Base-by-base conservation (phyloP, 2,888 invertebrate species). In the Conus canariensis region DNA sequence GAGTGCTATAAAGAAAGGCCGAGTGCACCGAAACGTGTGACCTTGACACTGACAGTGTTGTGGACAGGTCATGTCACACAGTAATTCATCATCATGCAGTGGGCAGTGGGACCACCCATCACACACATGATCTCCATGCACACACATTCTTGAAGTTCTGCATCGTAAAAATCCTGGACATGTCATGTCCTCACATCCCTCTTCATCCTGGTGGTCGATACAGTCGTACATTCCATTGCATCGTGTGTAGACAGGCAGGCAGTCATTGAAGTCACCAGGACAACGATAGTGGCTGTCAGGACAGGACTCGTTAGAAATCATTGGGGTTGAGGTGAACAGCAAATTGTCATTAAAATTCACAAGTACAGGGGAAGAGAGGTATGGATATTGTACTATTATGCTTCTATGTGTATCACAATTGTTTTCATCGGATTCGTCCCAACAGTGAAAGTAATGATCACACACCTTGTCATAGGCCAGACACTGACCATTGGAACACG, bases 181-280 rank as follows among this genome's bases (percentile, higher is more conserved):
- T 58, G 16, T 82, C 58, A 82, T 56, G 5, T 82, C 82, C 82
- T 58, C 22, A 22, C 82, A 82, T 7, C 58, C 82, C 19, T 56
- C 82, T 82, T 82, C 82, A 82, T 82, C 82, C 58, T 82, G 56
- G 82, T 82, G 82, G 58, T 58, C 82, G 56, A 82, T 56, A 16
- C 82, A 82, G 82, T 82, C 82, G 19, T 82, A 82, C 56, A 82
- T 82, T 7, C 58, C 56, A 22, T 82, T 82, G 22, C 82, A 82
- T 56, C 82, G 82, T 56, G 82, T 82, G 82, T 82, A 82, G 56
- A 82, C 82, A 16, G 82, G 82, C 56, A 82, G 22, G 22, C 82
- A 82, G 82, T 82, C 82, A 56, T 56, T 82, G 58, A 58, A 82
- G 22, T 58, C 22, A 58, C 82, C 22, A 58, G 56, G 56, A 82